phyloP scores from a whole-genome alignment of 2,113 vertebrate genomes.

The Rhipidura dahli region DNA sequence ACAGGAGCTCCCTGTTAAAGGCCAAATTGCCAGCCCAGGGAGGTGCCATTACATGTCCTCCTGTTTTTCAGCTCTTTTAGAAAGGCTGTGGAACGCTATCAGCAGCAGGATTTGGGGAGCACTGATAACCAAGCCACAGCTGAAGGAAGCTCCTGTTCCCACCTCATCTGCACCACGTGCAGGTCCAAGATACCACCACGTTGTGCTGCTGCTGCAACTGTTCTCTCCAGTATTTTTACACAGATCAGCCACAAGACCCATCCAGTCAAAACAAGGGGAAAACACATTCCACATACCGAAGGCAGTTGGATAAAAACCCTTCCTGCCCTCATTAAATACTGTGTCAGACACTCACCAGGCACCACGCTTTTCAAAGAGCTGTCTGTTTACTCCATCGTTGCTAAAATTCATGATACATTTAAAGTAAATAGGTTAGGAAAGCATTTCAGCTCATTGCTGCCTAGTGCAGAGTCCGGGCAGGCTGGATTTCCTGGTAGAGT shows the following conservation, averaged over 20 bases:
- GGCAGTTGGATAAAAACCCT: slow-evolving; percentile 4
- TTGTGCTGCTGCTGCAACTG: neutral
- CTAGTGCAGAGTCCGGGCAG: neutral
- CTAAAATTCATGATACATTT: slow-evolving; percentile 48
- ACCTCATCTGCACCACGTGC: neutral
- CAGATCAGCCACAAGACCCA: neutral
- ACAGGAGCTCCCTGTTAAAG: neutral
- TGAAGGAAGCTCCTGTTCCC: neutral
- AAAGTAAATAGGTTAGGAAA: slow-evolving; percentile 48
- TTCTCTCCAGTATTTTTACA: neutral
- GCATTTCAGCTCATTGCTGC: slow-evolving; percentile 41
- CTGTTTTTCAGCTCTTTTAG: neutral
- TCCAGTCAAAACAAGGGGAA: slow-evolving; percentile 39
- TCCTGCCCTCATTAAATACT: slow-evolving; percentile 1
- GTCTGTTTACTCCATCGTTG: slow-evolving; percentile 19
- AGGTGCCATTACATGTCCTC: neutral
- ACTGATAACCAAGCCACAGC: neutral
- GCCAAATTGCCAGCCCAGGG: neutral
- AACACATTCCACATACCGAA: neutral
- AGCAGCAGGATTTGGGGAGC: neutral
- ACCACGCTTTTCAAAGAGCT: neutral
- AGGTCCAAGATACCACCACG: neutral
- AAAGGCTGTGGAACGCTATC: neutral
- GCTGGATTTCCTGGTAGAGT: neutral
- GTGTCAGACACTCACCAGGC: slow-evolving; percentile 42